Base-by-base conservation (phyloP, 2,888 invertebrate species). In the Eupithecia subfuscata region DNA sequence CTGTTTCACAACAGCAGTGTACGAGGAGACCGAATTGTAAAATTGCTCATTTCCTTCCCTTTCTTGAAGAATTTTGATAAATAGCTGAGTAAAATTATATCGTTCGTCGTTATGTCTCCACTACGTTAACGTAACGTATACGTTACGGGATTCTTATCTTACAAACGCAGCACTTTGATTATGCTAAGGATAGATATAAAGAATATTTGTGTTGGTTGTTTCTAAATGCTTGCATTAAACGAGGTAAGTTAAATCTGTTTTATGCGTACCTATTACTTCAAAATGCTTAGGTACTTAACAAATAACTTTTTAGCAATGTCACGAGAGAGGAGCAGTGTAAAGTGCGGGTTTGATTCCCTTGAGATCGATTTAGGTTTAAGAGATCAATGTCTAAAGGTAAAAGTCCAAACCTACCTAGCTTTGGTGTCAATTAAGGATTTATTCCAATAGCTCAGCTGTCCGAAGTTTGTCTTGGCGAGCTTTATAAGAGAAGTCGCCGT, bases 131-230 rank as follows among this genome's bases (percentile, higher is more conserved):
- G 43, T 87, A 86, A 34, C 65, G 65, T 34, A 30, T 25, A 63
- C 60, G 22, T 11, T 85, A 87, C 86, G 86, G 84, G 92, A 93
- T 93, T 92, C 93, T 94, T 94, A 94, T 94, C 94, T 91, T 83
- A 85, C 87, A 84, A 89, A 93, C 92, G 88, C 93, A 94, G 92
- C 91, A 91, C 91, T 93, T 93, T 94, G 93, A 94, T 93, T 94
- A 93, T 90, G 89, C 60, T 14, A 90, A 89, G 87, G 90, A 89
- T 90, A 90, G 90, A 92, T 93, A 64, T 34, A 40, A 12, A 22
- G 40, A 40, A 40, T 34, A 64, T 60, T 12, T 60, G 2, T 60
- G 12, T 60, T 60, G 22, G n/a, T 52, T 52, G 18, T 52, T 52
- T 52, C 52, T 9, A 22, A 52, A 56, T 56, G 56, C 22, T 2